A percentile compares a stretch with the other conserved stretches of the same genome.
Conservation (phyloP, 2,888 invertebrate species). For the Thumatha senex region DNA sequence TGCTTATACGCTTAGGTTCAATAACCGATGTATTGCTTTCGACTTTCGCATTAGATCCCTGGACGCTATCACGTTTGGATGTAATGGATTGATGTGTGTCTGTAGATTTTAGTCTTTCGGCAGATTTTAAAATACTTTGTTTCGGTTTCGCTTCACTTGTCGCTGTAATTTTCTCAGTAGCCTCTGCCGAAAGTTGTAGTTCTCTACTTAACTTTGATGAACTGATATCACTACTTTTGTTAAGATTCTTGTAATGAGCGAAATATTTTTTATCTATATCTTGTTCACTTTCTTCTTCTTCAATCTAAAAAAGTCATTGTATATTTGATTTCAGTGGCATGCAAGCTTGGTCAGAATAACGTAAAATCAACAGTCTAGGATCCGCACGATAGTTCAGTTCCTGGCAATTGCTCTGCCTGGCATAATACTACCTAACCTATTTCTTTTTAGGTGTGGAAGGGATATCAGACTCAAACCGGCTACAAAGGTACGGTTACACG, state of each 20-base stretch:
- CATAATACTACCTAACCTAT: no score
- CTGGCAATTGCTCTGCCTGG: no score
- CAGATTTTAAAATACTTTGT: constrained; percentile 1
- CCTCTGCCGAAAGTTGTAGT: constrained; percentile 21
- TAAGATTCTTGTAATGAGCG: constrained; percentile 60
- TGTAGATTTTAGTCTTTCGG: not conserved
- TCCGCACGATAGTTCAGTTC: no score
- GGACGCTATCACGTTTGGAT: constrained; percentile 2
- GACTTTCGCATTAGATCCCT: not conserved
- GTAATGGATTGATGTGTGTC: not conserved
- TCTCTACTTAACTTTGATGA: constrained; percentile 20
- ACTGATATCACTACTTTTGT: constrained; percentile 20
- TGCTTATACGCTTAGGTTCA: not conserved
- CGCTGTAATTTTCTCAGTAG: not conserved
- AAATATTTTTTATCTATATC: constrained; percentile 75
- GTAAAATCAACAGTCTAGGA: no score
- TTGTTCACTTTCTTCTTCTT: constrained; percentile 66
- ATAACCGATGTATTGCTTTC: constrained; percentile 13
- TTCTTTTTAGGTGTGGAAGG: no score
- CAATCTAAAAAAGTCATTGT: constrained; percentile 43
- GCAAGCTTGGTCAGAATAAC: no score
- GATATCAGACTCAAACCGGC: no score
- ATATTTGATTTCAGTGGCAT: not conserved
- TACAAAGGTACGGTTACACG: no score
- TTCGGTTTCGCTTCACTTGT: not conserved